Conservation (phyloP, 2,797 vertebrate genomes). For the Enteromius radiatus region DNA sequence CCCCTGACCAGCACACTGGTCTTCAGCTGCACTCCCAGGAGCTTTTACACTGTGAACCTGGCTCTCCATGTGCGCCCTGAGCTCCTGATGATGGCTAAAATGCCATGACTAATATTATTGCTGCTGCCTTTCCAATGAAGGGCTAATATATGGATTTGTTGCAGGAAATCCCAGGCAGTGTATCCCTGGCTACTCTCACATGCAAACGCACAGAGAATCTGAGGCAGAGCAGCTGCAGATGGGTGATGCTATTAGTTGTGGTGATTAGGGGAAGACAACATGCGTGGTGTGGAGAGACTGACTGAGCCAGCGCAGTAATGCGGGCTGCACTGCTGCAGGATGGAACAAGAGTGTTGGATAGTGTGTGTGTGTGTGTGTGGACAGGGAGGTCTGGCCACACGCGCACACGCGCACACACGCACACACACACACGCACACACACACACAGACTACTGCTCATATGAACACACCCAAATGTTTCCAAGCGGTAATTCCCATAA, state of each 20-base stretch:
- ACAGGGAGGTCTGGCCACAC: too few species aligned
- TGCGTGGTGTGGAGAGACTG: constrained; percentile 41
- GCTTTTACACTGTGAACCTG: constrained; percentile 35
- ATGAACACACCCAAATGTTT: background rate
- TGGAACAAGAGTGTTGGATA: constrained; percentile 14
- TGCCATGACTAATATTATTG: constrained; percentile 56
- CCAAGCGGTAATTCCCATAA: background rate
- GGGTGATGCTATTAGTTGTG: constrained; percentile 59
- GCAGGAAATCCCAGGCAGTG: constrained; percentile 55
- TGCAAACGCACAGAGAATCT: constrained; percentile 51
- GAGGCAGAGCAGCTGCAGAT: constrained; percentile 58
- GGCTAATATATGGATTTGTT: constrained; percentile 62
- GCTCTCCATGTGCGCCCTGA: constrained; percentile 32
- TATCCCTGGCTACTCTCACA: constrained; percentile 51
- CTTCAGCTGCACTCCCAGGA: constrained; percentile 44
- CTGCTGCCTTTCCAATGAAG: constrained; percentile 59
- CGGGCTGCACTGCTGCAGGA: constrained; percentile 10
- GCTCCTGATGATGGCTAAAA: constrained; percentile 53
- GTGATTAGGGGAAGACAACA: constrained; percentile 60
- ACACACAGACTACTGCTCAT: background rate
- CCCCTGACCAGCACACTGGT: constrained; percentile 32
- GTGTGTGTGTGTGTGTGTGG: constrained; percentile 37
- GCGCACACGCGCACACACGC: background rate
- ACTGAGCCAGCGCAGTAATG: constrained; percentile 42
- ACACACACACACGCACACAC: background rate